Percentiles rank a stretch among this genome's conserved stretches.
These are phyloP conservation scores for Idaea aversata DNA, from an alignment of 2,888 invertebrate species.

Conservation along the genomic window DNA sequence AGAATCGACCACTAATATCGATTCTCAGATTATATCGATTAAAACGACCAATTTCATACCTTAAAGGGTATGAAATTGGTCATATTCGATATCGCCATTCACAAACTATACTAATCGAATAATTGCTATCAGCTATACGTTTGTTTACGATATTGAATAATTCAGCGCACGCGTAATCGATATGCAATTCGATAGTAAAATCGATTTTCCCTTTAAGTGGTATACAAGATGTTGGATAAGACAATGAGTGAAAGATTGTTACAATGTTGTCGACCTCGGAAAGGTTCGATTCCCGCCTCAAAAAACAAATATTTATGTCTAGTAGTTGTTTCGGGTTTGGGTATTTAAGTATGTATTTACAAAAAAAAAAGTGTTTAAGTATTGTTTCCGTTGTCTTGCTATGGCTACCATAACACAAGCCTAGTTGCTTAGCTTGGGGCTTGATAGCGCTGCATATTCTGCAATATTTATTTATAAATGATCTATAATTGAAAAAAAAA, in stretches of 20 bases:
- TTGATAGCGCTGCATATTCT: no score
- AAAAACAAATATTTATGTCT: no score
- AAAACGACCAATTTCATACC: conserved; percentile 17
- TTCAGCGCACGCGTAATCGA: conserved; percentile 51
- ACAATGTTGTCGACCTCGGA: not conserved
- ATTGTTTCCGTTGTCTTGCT: no score
- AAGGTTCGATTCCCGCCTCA: no score
- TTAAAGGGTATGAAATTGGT: conserved; percentile 4
- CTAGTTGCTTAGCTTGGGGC: no score
- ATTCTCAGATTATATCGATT: conserved; percentile 24
- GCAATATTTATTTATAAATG: no score
- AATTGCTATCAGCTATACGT: conserved; percentile 29
- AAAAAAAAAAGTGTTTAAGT: no score
- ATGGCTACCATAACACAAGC: no score
- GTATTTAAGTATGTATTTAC: no score
- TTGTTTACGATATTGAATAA: conserved; percentile 44
- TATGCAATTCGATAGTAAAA: conserved; percentile 48
- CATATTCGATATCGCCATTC: not conserved
- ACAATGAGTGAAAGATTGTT: not conserved
- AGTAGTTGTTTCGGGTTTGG: no score
- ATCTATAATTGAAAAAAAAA: no score
- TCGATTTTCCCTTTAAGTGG: conserved; percentile 41
- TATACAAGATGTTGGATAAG: conserved; percentile 9
- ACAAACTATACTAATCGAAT: conserved; percentile 21
- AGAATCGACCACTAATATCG: conserved; percentile 26